These are phyloP conservation scores for Arctocebus calabarensis DNA, from an alignment of 2,797 vertebrate species.

Conservation along the genomic window DNA sequence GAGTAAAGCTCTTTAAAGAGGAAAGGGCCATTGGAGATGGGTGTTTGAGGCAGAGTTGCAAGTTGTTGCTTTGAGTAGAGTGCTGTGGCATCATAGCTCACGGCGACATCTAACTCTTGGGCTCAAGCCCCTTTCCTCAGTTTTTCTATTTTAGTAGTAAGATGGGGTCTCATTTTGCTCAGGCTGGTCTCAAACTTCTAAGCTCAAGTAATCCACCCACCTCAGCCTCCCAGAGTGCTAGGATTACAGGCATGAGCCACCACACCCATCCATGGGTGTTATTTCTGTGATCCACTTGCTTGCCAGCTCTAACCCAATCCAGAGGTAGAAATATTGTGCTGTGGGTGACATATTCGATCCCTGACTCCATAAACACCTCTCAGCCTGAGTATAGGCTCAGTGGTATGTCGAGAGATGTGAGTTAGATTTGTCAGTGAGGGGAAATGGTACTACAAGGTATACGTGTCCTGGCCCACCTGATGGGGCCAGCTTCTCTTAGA, in stretches of 20 bases:
- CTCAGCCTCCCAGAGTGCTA: too few relatives aligned
- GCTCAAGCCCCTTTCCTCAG: too few relatives aligned
- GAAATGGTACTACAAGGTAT: not conserved
- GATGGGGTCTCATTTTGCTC: too few relatives aligned
- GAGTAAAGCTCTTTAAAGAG: not conserved
- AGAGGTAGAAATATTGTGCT: conserved; percentile 2
- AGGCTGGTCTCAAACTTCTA: too few relatives aligned
- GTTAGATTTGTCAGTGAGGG: not conserved
- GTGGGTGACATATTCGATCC: not conserved
- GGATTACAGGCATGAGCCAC: too few relatives aligned
- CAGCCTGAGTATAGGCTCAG: not conserved
- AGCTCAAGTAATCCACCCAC: too few relatives aligned
- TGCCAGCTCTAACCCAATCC: conserved; percentile 11
- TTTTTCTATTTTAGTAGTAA: too few relatives aligned
- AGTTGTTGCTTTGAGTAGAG: too few relatives aligned
- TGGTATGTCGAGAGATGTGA: not conserved
- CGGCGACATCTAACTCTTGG: too few relatives aligned
- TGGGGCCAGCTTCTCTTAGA: not conserved
- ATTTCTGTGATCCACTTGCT: conserved; percentile 12
- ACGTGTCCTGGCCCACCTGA: not conserved
- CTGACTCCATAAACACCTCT: not conserved
- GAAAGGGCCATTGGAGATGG: not conserved
- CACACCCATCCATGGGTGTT: not conserved
- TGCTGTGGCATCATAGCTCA: too few relatives aligned
- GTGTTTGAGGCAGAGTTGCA: not conserved